These are phyloP conservation scores for Drosophila suboccidentalis DNA, from an alignment of 2,888 invertebrate species.

Conservation along the genomic window DNA sequence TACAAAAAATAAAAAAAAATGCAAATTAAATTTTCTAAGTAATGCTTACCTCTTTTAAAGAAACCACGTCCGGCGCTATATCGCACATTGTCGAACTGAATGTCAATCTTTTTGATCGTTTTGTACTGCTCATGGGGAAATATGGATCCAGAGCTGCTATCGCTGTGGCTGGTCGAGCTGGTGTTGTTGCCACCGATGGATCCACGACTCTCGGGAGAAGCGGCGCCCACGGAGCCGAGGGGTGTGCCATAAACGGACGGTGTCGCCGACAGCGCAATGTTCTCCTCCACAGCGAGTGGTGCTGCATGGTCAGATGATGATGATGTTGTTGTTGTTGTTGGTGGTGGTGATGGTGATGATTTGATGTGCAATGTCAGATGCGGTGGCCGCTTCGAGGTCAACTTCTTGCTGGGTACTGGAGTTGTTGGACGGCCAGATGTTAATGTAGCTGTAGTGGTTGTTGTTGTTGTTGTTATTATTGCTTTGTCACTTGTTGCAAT, in stretches of 20 bases:
- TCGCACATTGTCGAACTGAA: constrained; percentile 82
- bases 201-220: constrained; percentile 29
- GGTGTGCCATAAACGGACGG: constrained; percentile 65
- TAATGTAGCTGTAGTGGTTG: constrained; percentile 22
- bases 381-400: constrained; percentile 60
- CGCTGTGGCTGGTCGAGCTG: constrained; percentile 24
- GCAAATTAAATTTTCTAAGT: neutral
- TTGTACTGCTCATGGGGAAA: constrained; percentile 75
- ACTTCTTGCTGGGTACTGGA: constrained; percentile 59
- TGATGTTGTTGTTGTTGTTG: constrained; percentile 27
- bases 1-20: too few species aligned
- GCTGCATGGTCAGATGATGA: constrained; percentile 32
- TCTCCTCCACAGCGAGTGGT: constrained; percentile 56
- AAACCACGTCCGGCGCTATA: constrained; percentile 80
- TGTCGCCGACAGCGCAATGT: constrained; percentile 43
- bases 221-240: constrained; percentile 24
- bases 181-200: constrained; percentile 29
- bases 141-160: constrained; percentile 58
- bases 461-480: constrained; percentile 5
- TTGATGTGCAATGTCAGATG: constrained; percentile 62
- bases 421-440: constrained; percentile 62
- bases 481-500: constrained; percentile 31
- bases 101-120: constrained; percentile 78
- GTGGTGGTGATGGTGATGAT: constrained; percentile 30
- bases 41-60: constrained; percentile 80